Conservation (phyloP, 2,797 vertebrate genomes). For the Sebastes kiyomatsui region DNA sequence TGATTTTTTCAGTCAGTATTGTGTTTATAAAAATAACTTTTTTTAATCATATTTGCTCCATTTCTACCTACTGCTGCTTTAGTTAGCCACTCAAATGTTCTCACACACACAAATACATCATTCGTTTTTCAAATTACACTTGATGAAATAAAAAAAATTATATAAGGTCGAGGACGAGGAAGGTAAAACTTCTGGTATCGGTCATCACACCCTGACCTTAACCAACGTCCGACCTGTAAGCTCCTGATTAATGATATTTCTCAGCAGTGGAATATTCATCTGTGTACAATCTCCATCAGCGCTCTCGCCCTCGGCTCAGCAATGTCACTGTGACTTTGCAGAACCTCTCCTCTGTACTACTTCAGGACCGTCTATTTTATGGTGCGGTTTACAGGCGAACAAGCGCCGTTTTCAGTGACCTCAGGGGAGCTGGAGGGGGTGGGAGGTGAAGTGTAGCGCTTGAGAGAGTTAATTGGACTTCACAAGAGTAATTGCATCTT, state of each 20-base stretch:
- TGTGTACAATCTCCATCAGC: constrained; percentile 57
- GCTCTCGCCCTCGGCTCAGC: constrained; percentile 13
- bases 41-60: too few relatives aligned
- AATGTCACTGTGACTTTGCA: constrained; percentile 71
- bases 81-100: neutral
- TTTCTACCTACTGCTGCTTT: too few relatives aligned
- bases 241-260: constrained; percentile 67
- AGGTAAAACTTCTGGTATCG: constrained; percentile 19
- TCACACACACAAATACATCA: neutral
- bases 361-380: constrained; percentile 53
- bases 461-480: constrained; percentile 22
- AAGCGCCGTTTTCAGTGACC: constrained; percentile 34
- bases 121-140: neutral
- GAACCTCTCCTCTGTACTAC: constrained; percentile 25
- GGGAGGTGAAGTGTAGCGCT: neutral
- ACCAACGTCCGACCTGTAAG: constrained; percentile 25
- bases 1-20: too few relatives aligned
- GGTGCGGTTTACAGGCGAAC: constrained; percentile 38
- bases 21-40: too few relatives aligned
- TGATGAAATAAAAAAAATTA: neutral
- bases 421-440: constrained; percentile 13
- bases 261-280: constrained; percentile 61
- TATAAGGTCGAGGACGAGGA: neutral
- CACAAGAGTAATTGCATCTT: neutral
- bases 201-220: constrained; percentile 58